Evolutionary conservation across 2,113 vertebrate species (phyloP).

Genomic region (Varanus salvator): DNA sequence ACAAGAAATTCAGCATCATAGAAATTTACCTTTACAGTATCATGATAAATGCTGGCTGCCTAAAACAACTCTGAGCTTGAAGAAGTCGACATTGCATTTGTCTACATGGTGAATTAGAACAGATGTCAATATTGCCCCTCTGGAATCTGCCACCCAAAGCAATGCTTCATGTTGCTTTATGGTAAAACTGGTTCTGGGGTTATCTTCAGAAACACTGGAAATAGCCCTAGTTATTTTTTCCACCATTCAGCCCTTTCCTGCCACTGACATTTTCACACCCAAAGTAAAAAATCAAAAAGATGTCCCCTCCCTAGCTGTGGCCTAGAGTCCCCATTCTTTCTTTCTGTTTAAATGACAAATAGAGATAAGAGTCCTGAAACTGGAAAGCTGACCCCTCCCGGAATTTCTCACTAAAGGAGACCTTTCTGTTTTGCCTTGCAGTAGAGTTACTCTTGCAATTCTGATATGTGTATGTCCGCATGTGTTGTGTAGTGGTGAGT

Average conservation of each 20-base stretch:
- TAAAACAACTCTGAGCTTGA: not conserved
- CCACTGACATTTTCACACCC: not conserved
- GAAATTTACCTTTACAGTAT: constrained; percentile 39
- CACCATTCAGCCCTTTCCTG: not conserved
- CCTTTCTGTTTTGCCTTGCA: not conserved
- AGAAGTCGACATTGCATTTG: not conserved
- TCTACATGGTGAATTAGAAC: too few relatives aligned
- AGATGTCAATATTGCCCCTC: not conserved
- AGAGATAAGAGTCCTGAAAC: not conserved
- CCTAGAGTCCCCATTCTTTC: too few relatives aligned
- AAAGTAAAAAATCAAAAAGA: not conserved
- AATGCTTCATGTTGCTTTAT: not conserved
- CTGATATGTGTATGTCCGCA: not conserved
- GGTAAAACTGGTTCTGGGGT: not conserved
- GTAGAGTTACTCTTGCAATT: not conserved
- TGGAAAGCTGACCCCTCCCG: not conserved
- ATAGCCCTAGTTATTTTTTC: not conserved
- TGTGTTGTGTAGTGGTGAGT: accelerated
- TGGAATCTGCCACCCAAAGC: not conserved
- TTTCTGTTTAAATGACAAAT: too few relatives aligned
- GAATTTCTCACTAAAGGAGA: not conserved
- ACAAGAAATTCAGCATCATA: not conserved
- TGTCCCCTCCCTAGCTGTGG: not conserved
- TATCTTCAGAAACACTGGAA: not conserved
- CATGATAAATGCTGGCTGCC: constrained; percentile 7